These are phyloP conservation scores for Chromis chromis DNA, from an alignment of 2,797 vertebrate genomes.

Conservation along the genomic window DNA sequence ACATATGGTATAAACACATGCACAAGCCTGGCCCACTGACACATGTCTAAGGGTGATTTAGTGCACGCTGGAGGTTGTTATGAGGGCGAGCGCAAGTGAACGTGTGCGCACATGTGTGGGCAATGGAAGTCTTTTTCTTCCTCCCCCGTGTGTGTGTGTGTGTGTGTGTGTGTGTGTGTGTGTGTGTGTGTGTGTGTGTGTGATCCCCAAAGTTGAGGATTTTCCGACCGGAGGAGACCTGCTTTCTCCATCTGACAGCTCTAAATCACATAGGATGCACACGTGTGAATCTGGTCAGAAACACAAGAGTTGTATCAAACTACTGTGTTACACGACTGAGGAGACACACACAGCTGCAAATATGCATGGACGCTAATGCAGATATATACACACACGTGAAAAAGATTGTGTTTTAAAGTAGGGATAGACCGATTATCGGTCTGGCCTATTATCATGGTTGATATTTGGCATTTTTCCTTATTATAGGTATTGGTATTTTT, in stretches of 20 bases:
- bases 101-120: constrained; percentile 37
- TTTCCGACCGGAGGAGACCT: constrained; percentile 71
- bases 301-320: constrained; percentile 18
- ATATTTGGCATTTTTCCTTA: too few species aligned
- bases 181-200: constrained; percentile 14
- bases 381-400: background rate
- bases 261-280: constrained; percentile 69
- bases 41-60: constrained; percentile 66
- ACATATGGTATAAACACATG: constrained; percentile 16
- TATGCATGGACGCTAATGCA: too few species aligned
- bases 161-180: constrained; percentile 5
- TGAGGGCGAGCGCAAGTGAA: constrained; percentile 16
- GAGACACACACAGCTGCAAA: background rate
- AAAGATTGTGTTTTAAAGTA: too few species aligned
- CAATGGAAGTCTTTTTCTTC: constrained; percentile 60
- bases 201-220: constrained; percentile 63
- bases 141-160: constrained; percentile 23
- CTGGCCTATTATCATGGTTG: too few species aligned
- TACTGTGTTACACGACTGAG: constrained; percentile 4
- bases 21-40: constrained; percentile 38
- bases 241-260: constrained; percentile 74
- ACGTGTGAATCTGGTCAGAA: constrained; percentile 5
- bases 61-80: constrained; percentile 36
- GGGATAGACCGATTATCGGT: too few species aligned
- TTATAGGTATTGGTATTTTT: too few species aligned